Evolutionary conservation across 2,888 invertebrate genomes (phyloP).

Genomic region (Pseudanteris insignis): DNA sequence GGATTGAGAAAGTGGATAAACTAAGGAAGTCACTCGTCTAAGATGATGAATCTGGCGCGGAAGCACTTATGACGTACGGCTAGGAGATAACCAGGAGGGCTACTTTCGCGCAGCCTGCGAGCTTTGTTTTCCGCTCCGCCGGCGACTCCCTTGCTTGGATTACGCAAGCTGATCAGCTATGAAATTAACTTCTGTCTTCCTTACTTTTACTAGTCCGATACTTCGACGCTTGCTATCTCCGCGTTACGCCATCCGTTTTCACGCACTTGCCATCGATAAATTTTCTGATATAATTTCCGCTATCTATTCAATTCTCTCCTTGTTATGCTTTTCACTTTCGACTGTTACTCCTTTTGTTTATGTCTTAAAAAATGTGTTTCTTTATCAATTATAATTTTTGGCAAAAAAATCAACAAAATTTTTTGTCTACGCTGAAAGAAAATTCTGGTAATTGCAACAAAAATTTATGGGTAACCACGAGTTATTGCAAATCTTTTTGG

Average conservation of each 20-base stretch:
- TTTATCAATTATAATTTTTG: too few species aligned
- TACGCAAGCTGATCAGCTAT: conserved; percentile 67
- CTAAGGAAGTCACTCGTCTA: conserved; percentile 55
- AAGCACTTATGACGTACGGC: conserved; percentile 66
- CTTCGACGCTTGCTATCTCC: conserved; percentile 15
- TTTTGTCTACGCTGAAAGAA: too few species aligned
- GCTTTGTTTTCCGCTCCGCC: conserved; percentile 66
- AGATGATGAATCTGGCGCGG: conserved; percentile 66
- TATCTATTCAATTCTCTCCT: too few species aligned
- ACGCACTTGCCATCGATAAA: conserved; percentile 13
- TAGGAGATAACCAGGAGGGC: conserved; percentile 52
- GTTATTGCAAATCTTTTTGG: too few species aligned
- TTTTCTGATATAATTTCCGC: conserved; percentile 14
- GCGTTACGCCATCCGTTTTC: conserved; percentile 30
- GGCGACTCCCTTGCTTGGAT: conserved; percentile 60
- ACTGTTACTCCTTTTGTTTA: too few species aligned
- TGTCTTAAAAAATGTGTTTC: too few species aligned
- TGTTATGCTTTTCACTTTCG: too few species aligned
- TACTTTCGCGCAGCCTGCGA: conserved; percentile 53
- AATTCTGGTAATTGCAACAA: too few species aligned
- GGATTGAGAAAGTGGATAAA: too few species aligned
- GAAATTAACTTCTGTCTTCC: conserved; percentile 62
- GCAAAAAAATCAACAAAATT: too few species aligned
- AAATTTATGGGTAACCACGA: too few species aligned
- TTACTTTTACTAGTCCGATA: conserved; percentile 36